phyloP scores from a whole-genome alignment of 2,888 invertebrate species.

The Lissonota sp. region DNA sequence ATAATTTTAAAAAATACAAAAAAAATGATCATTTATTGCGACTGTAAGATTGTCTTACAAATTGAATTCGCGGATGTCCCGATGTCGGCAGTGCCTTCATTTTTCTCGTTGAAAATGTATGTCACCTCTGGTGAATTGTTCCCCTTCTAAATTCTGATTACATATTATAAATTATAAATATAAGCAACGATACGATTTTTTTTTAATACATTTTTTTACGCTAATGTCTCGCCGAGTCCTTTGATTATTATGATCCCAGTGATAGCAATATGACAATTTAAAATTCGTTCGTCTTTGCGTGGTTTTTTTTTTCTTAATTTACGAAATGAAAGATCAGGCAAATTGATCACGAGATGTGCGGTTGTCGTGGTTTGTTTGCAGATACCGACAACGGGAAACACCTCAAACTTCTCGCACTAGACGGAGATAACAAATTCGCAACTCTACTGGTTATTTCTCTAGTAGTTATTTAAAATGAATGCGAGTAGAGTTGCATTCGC shows the following conservation, averaged over 20 bases:
- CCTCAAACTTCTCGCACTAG: too few species aligned
- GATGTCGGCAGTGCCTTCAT: neutral
- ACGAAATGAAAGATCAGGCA: constrained; percentile 26
- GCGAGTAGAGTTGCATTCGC: too few species aligned
- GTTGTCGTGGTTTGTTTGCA: constrained; percentile 59
- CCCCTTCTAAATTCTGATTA: neutral
- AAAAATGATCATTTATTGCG: too few species aligned
- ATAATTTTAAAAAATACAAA: too few species aligned
- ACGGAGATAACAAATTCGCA: too few species aligned
- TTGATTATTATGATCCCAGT: constrained; percentile 34
- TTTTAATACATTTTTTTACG: constrained; percentile 1
- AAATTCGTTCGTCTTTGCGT: neutral
- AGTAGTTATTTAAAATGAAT: too few species aligned
- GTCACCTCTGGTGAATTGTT: constrained; percentile 33
- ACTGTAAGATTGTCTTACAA: too few species aligned
- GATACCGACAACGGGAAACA: constrained; percentile 39
- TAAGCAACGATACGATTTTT: constrained; percentile 9
- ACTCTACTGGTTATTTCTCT: too few species aligned
- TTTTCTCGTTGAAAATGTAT: constrained; percentile 36
- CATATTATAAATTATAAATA: too few species aligned
- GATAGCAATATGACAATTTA: constrained; percentile 41
- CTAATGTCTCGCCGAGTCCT: neutral
- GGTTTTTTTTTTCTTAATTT: neutral
- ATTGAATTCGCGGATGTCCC: too few species aligned
- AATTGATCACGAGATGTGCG: constrained; percentile 58